Base-by-base conservation (phyloP, 2,113 vertebrate genomes). In the Brachyhypopomus occidentalis region DNA sequence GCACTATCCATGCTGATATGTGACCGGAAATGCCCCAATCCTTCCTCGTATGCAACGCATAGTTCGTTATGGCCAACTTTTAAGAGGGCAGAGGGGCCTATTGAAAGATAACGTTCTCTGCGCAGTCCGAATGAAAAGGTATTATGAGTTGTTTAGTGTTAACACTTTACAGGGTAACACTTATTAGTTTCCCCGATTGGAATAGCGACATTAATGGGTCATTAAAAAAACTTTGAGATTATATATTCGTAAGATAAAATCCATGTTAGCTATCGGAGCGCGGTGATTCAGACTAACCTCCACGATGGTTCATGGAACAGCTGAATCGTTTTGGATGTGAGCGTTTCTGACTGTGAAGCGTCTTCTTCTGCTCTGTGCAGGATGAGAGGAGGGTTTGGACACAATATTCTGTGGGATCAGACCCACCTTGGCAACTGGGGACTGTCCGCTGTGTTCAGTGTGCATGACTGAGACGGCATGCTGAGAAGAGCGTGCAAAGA, bases 371-470 rank as follows among this genome's bases (percentile, higher is more conserved):
- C 64, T 75, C 16, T 30, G 38, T 79, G 25, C 25, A 70, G 25
- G 45, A 75, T 38, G 8, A 75, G 19, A 69, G 55, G 71, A 79
- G 70, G 34, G 63, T 69, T 36, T 70, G 34, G 16, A 22, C 52
- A 74, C 76, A 59, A 79, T 64, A 74, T 52, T 25, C 41, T 19
- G 55, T 36, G 52, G 58, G 52, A 79, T 55, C 70, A 78, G 23
- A 48, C 16, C 52, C 30, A 67, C 59, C 62, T 67, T 62, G 25
- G 34, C 72, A 67, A 30, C 64, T 74, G 55, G 63, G 52, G 60
- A 78, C 27, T 20, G 59, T 75, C 25, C 67, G 52, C 48, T 27
- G 72, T 22, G 20, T 84, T 69, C 55, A 78, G 71, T 38, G 66
- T 72, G 71, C 22, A 64, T 63, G 48, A n/a, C 75, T 79, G 60